These are phyloP conservation scores for Drosophila takahashii DNA, from an alignment of 1,140 invertebrate genomes.

Conservation along the genomic window DNA sequence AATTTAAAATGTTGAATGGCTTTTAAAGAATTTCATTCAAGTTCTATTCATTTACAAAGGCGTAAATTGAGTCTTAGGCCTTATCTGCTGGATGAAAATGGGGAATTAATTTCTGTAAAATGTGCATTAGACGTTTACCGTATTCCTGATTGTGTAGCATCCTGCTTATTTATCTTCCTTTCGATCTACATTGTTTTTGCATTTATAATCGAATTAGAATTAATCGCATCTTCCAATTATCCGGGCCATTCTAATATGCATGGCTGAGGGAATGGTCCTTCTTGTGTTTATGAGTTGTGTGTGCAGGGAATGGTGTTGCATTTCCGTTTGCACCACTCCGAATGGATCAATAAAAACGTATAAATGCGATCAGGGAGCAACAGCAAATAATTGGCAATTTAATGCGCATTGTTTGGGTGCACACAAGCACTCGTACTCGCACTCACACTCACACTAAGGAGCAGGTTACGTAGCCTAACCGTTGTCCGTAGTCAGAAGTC, in stretches of 20 bases:
- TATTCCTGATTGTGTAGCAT: not conserved
- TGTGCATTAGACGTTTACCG: not conserved
- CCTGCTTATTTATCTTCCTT: constrained; percentile 27
- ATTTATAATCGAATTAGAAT: constrained; percentile 37
- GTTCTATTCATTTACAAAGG: not conserved
- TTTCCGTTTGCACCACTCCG: constrained; percentile 4
- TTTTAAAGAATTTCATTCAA: not conserved
- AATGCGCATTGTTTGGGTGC: constrained; percentile 69
- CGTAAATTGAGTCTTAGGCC: too few relatives aligned
- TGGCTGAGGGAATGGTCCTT: constrained; percentile 16
- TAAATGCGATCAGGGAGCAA: constrained; percentile 52
- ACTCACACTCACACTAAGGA: constrained; percentile 19
- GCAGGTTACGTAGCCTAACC: constrained; percentile 25
- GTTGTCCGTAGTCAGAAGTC: constrained; percentile 13
- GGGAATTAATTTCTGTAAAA: constrained; percentile 3
- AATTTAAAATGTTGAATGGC: too few relatives aligned
- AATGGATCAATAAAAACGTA: constrained; percentile 49
- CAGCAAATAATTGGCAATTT: constrained; percentile 76
- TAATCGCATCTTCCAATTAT: constrained; percentile 51
- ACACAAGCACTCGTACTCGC: constrained; percentile 23
- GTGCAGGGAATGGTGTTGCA: not conserved
- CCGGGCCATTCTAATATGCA: constrained; percentile 42
- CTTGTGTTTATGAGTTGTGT: not conserved
- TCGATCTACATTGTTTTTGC: constrained; percentile 15
- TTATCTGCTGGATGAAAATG: not conserved